Percentiles rank a stretch among this genome's conserved stretches.
Evolutionary conservation across 2,797 vertebrate species (phyloP).

Genomic region (Anomalospiza imberbis): DNA sequence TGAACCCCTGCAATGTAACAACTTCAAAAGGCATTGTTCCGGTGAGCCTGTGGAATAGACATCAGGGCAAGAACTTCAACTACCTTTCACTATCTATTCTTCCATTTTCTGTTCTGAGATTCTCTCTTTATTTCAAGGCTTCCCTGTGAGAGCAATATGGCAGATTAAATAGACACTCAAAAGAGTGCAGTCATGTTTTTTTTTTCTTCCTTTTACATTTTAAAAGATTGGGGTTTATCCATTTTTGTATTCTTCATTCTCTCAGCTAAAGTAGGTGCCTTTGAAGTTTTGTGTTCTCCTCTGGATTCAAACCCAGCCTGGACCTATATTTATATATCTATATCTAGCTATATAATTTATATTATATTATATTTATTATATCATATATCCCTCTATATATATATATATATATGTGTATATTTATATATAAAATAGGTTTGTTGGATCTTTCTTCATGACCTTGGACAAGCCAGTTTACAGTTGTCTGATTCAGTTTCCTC

Average conservation of each 20-base stretch:
- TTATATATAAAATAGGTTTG: neutral
- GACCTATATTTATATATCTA: no score
- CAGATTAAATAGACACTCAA: neutral
- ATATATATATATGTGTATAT: neutral
- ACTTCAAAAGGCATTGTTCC: neutral
- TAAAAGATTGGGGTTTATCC: neutral
- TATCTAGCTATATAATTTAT: no score
- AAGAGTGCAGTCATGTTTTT: neutral
- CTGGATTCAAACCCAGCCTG: neutral
- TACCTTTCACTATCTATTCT: neutral
- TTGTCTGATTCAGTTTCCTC: neutral
- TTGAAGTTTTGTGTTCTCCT: neutral
- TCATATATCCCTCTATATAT: neutral
- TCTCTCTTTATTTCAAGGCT: neutral
- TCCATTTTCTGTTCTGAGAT: neutral
- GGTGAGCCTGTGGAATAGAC: neutral
- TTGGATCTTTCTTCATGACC: neutral
- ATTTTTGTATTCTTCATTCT: neutral
- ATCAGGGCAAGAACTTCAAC: neutral
- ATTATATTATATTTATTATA: no score
- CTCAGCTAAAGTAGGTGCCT: neutral
- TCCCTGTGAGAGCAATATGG: neutral
- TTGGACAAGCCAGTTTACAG: neutral
- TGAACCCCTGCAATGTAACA: neutral
- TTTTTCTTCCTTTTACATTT: neutral